Conservation (phyloP, 2,888 invertebrate genomes). For the Cancer borealis region DNA sequence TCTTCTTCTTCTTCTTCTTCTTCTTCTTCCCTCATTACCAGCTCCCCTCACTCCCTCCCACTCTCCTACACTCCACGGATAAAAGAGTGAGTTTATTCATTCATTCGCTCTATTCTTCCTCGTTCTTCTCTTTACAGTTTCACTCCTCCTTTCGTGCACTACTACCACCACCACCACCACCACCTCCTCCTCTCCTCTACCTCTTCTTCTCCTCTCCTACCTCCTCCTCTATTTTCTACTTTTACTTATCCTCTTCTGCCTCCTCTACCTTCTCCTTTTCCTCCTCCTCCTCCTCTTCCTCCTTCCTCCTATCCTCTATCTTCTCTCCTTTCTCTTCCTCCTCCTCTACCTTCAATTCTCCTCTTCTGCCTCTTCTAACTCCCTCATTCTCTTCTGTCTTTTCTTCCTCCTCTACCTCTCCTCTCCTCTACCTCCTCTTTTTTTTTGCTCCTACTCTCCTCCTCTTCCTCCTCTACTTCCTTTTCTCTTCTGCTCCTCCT, state of each 20-base stretch:
- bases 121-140: too few relatives aligned
- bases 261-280: not conserved
- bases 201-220: not conserved
- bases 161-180: not conserved
- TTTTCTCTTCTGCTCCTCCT: not conserved
- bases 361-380: not conserved
- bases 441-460: too few relatives aligned
- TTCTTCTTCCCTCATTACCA: not conserved
- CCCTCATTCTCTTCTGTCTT: too few relatives aligned
- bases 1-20: not conserved
- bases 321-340: not conserved
- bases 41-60: too few relatives aligned
- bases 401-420: too few relatives aligned
- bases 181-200: not conserved
- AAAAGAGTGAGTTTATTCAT: too few relatives aligned
- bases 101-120: too few relatives aligned
- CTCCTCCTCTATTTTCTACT: not conserved
- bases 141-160: not conserved
- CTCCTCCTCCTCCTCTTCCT: not conserved
- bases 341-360: not conserved
- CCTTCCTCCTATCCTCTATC: not conserved
- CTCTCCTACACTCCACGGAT: too few relatives aligned
- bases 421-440: too few relatives aligned
- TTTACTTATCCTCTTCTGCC: not conserved
- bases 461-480: not conserved